Base-by-base conservation (phyloP, 2,888 invertebrate genomes). In the Agrilus mali region DNA sequence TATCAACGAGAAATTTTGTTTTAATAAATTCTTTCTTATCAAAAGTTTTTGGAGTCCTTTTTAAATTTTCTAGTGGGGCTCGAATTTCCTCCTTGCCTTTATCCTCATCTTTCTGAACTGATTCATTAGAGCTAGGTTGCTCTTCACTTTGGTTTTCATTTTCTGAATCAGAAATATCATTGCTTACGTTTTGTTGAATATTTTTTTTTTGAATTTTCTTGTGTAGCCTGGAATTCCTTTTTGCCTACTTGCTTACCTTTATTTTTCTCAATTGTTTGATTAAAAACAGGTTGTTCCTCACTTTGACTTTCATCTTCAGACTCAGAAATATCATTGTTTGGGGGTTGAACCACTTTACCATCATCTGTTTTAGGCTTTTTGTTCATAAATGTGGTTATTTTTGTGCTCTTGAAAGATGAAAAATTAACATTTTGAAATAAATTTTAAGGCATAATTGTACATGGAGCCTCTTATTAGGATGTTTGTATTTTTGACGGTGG, bases 1-100 rank as follows among this genome's bases (percentile, higher is more conserved):
- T 90, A 47, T 85, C 76, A 0, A 87, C 76, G 22, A 89, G 64
- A 64, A 92, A 93, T 51, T 86, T 76, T 42, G 80, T 72, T 53
- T 80, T 77, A 38, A 89, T 78, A 50, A 72, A 78, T 46, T 64
- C 60, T 56, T 67, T 70, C 41, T 66, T 63, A 52, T 74, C 71
- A 38, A 64, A 61, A 61, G 54, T 47, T 65, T 58, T 14, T 35
- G 35, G 14, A 12, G 35, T 35, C 13, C 16, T 35, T 14, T 35
- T 35, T 3, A 4, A 8, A 35, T 35, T 35, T 12, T 13, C 17
- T 22, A 17, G 16, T 17, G 12, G 3, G 7, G 14, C 13, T 42
- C 34, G 31, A 33, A 31, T 12, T 20, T 17, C 34, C 8, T 14
- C 33, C n/a, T 35, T 16, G 2, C 38, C 31, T 34, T 16, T n/a